These are phyloP conservation scores for Jacana jacana DNA, from an alignment of 2,113 vertebrate genomes.

Conservation along the genomic window DNA sequence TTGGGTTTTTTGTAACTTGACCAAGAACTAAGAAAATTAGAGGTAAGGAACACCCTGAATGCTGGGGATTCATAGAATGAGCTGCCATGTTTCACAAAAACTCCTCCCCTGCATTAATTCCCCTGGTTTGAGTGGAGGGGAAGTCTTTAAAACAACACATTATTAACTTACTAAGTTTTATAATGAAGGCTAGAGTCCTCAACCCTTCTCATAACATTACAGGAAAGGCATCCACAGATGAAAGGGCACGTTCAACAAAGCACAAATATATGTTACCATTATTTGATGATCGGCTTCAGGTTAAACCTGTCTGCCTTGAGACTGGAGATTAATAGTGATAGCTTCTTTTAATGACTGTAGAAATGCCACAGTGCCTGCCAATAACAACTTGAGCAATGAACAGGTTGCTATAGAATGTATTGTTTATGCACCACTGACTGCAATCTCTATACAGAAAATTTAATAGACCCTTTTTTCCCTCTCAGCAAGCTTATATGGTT, in stretches of 20 bases:
- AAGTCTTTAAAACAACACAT: not conserved
- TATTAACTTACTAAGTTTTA: not conserved
- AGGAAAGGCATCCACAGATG: not conserved
- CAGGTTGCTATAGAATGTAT: conserved; percentile 47
- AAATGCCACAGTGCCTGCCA: conserved; percentile 40
- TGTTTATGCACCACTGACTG: conserved; percentile 33
- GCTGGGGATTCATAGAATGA: not conserved
- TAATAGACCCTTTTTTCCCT: conserved; percentile 41
- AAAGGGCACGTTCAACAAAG: not conserved
- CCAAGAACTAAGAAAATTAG: not conserved
- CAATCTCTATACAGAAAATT: conserved; percentile 50
- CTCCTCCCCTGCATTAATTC: not conserved
- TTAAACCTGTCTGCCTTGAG: conserved; percentile 33
- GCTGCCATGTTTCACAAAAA: not conserved
- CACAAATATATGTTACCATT: not conserved
- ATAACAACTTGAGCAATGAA: conserved; percentile 60
- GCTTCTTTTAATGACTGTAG: conserved; percentile 41
- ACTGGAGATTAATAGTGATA: conserved; percentile 44
- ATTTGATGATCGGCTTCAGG: conserved; percentile 36
- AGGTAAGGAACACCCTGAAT: not conserved
- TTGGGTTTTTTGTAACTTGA: not conserved
- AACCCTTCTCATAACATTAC: not conserved
- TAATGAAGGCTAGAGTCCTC: not conserved
- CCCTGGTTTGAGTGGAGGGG: too few species aligned
- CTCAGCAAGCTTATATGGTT: conserved; percentile 35